phyloP scores from a whole-genome alignment of 2,113 vertebrate genomes.

The Channa argus region DNA sequence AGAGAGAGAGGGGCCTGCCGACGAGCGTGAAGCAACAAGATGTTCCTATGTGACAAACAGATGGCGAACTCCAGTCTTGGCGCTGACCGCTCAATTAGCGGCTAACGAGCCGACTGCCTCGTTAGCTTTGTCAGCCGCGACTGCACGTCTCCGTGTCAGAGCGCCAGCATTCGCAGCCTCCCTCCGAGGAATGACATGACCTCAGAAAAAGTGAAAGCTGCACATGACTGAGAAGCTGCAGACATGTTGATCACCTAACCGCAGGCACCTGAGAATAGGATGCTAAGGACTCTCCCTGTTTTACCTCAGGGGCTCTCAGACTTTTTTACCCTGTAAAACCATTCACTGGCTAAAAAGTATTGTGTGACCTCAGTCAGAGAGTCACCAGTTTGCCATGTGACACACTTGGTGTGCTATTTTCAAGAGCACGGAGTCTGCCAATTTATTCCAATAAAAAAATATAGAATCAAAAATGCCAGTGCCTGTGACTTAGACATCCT shows the following conservation, averaged over 20 bases:
- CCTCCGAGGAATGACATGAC: slow-evolving; percentile 41
- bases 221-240: slow-evolving; percentile 6
- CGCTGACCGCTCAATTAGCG: slow-evolving; percentile 84
- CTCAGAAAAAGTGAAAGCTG: slow-evolving; percentile 46
- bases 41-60: slow-evolving; percentile 85
- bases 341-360: slow-evolving; percentile 7
- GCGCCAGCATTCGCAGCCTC: slow-evolving; percentile 29
- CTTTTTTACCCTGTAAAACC: background rate
- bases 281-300: background rate
- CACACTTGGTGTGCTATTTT: background rate
- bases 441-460: background rate
- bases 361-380: slow-evolving; percentile 13
- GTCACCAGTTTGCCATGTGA: background rate
- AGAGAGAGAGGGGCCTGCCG: slow-evolving; percentile 62
- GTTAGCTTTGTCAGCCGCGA: slow-evolving; percentile 65
- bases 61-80: slow-evolving; percentile 84
- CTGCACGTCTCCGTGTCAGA: slow-evolving; percentile 42
- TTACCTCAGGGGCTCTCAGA: background rate
- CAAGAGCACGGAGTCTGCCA: background rate
- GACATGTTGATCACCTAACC: slow-evolving; percentile 36
- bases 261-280: slow-evolving; percentile 14
- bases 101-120: slow-evolving; percentile 82
- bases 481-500: background rate
- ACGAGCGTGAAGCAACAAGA: slow-evolving; percentile 79
- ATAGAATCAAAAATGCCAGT: background rate